These are phyloP conservation scores for Petrocephalus schoutedeni DNA, from an alignment of 2,797 vertebrate genomes.

Conservation along the genomic window DNA sequence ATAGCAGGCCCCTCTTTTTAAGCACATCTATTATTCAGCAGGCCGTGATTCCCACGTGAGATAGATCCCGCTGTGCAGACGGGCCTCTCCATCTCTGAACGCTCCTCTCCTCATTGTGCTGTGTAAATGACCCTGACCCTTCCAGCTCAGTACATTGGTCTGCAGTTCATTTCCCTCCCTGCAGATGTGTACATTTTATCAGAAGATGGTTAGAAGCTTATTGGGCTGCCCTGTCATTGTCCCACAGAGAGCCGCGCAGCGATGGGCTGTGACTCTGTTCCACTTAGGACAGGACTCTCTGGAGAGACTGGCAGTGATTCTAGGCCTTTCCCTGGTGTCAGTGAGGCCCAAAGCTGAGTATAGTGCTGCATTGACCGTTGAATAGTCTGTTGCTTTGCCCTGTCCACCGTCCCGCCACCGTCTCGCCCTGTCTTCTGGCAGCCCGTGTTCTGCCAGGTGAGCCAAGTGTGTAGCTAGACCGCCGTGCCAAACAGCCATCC, in stretches of 20 bases:
- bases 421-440: neutral
- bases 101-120: neutral
- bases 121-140: neutral
- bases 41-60: neutral
- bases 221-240: neutral
- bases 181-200: neutral
- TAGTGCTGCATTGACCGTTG: neutral
- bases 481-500: neutral
- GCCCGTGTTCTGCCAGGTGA: neutral
- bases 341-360: neutral
- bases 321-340: neutral
- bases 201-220: neutral
- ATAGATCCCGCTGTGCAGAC: neutral
- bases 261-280: neutral
- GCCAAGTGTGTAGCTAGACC: neutral
- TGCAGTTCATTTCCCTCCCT: neutral
- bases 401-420: neutral
- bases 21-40: constrained; percentile 13
- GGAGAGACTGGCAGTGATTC: neutral
- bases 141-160: neutral
- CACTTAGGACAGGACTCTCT: neutral
- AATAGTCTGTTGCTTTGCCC: neutral
- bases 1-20: neutral
- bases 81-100: neutral
- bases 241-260: neutral